Conservation (phyloP, 1,140 invertebrate species). For the Charaxes varanes region DNA sequence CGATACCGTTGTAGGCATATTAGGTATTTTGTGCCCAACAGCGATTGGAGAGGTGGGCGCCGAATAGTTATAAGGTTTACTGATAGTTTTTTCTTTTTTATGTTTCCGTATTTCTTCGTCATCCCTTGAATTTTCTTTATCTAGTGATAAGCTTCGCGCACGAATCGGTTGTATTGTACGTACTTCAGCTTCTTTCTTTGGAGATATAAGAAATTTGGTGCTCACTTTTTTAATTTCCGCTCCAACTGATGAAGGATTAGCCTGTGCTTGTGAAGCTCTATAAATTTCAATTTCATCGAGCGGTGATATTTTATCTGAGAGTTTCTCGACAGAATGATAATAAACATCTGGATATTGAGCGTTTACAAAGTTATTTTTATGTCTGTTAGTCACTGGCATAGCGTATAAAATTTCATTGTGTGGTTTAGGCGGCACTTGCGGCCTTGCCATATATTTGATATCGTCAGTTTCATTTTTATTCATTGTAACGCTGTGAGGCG, state of each 20-base stretch:
- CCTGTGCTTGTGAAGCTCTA: constrained; percentile 41
- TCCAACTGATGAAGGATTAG: constrained; percentile 54
- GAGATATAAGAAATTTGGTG: constrained; percentile 65
- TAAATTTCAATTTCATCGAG: constrained; percentile 56
- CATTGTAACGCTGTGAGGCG: constrained; percentile 7
- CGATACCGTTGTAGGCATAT: constrained; percentile 56
- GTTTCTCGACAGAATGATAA: constrained; percentile 60
- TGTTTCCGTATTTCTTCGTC: constrained; percentile 6
- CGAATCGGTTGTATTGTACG: constrained; percentile 59
- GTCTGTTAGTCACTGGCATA: constrained; percentile 6
- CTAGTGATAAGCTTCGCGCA: constrained; percentile 58
- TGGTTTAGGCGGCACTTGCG: constrained; percentile 57
- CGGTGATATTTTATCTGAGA: constrained; percentile 45
- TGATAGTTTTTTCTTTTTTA: constrained; percentile 17
- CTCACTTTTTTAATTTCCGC: constrained; percentile 69
- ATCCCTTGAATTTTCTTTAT: constrained; percentile 28
- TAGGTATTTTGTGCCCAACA: constrained; percentile 47
- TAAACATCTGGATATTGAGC: constrained; percentile 51
- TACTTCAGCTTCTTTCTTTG: constrained; percentile 68
- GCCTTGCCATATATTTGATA: constrained; percentile 36
- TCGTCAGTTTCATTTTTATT: constrained; percentile 15
- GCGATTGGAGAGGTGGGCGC: constrained; percentile 58
- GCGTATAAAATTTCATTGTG: constrained; percentile 30
- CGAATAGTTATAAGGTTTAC: constrained; percentile 62
- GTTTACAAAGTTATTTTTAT: constrained; percentile 16